phyloP scores from a whole-genome alignment of 2,113 vertebrate genomes.

The Serinus canaria region DNA sequence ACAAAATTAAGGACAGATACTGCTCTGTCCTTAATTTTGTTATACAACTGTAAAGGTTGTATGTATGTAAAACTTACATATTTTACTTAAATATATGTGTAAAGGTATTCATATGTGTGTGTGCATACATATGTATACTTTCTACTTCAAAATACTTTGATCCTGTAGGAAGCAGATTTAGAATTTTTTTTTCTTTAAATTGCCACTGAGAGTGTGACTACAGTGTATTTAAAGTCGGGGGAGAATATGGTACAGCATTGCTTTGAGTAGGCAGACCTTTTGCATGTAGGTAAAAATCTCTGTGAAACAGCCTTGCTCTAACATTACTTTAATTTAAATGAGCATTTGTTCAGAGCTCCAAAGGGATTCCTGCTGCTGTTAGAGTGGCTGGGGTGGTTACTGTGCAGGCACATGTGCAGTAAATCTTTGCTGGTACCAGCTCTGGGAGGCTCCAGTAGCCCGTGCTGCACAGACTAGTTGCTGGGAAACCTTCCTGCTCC shows the following conservation, averaged over 20 bases:
- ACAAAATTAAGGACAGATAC: background rate
- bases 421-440: background rate
- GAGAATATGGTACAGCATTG: background rate
- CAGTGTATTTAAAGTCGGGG: background rate
- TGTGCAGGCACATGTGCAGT: background rate
- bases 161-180: background rate
- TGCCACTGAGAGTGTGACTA: background rate
- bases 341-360: background rate
- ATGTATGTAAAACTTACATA: background rate
- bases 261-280: background rate
- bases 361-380: background rate
- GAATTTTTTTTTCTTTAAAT: background rate
- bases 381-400: background rate
- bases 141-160: background rate
- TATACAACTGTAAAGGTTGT: background rate
- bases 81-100: background rate
- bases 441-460: background rate
- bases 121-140: background rate
- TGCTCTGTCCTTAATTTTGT: background rate
- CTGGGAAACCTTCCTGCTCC: constrained; percentile 24
- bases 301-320: background rate
- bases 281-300: background rate
- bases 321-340: background rate
- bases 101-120: background rate
- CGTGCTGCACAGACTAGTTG: background rate